These are phyloP conservation scores for Microvelia longipes DNA, from an alignment of 1,140 invertebrate genomes.

Conservation along the genomic window DNA sequence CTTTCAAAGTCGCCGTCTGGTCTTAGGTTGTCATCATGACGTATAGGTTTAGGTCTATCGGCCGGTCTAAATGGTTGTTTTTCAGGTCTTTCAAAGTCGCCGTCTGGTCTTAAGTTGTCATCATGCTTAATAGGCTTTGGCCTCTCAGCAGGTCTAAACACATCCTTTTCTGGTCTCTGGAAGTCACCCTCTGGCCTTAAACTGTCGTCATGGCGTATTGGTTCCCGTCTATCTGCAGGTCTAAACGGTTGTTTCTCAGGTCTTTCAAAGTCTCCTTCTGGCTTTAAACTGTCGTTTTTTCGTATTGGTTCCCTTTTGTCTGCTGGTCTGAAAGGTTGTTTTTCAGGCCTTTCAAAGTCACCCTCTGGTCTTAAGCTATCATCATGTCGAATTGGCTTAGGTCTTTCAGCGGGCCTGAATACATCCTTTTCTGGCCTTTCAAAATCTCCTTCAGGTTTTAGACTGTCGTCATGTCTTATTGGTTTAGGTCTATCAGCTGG, in stretches of 20 bases:
- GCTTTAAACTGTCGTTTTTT: slow-evolving; percentile 36
- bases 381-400: slow-evolving; percentile 28
- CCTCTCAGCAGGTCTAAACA: slow-evolving; percentile 27
- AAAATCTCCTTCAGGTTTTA: slow-evolving; percentile 37
- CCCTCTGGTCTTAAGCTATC: slow-evolving; percentile 37
- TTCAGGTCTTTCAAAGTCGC: slow-evolving; percentile 38
- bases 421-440: slow-evolving; percentile 14
- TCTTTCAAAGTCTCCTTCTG: slow-evolving; percentile 38
- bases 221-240: slow-evolving; percentile 36
- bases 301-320: slow-evolving; percentile 30
- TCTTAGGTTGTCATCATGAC: slow-evolving; percentile 42
- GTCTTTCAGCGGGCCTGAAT: slow-evolving; percentile 20
- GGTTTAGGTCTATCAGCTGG: slow-evolving; percentile 22
- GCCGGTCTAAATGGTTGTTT: slow-evolving; percentile 38
- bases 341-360: slow-evolving; percentile 26
- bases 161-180: slow-evolving; percentile 24
- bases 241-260: slow-evolving; percentile 33
- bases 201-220: slow-evolving; percentile 33
- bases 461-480: slow-evolving; percentile 36
- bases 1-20: slow-evolving; percentile 32
- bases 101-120: slow-evolving; percentile 44
- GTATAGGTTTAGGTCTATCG: slow-evolving; percentile 41
- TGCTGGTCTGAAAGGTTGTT: slow-evolving; percentile 33
- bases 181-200: slow-evolving; percentile 34
- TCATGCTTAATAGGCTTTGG: slow-evolving; percentile 40